phyloP scores from a whole-genome alignment of 1,140 invertebrate species.

The Micrasema longulum region DNA sequence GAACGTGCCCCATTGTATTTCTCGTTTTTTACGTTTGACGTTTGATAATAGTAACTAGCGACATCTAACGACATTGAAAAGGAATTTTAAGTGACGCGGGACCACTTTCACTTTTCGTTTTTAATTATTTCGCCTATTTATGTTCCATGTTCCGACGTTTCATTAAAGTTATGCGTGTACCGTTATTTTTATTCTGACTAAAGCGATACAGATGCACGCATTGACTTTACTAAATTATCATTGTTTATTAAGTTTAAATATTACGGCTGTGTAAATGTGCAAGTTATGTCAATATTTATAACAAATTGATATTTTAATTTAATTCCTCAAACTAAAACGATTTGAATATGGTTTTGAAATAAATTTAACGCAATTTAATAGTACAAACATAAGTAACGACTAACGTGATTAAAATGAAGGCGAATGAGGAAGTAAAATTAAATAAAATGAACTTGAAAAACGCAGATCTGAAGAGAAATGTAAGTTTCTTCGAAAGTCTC shows the following conservation, averaged over 20 bases:
- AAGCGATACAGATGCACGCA: not conserved
- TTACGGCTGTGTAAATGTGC: not conserved
- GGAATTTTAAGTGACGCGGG: too few relatives aligned
- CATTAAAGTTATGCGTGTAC: constrained; percentile 36
- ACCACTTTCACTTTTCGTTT: too few relatives aligned
- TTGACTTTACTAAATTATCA: not conserved
- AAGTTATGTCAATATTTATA: not conserved
- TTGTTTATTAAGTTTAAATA: not conserved
- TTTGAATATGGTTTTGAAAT: not conserved
- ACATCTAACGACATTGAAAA: too few relatives aligned
- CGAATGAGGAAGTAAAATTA: not conserved
- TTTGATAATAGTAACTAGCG: too few relatives aligned
- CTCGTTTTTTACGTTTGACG: too few relatives aligned
- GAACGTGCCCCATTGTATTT: too few relatives aligned
- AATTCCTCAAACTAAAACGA: not conserved
- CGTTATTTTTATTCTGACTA: constrained; percentile 28
- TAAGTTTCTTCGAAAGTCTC: not conserved
- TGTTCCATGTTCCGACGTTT: not conserved
- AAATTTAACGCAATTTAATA: not conserved
- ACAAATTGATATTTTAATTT: constrained; percentile 13
- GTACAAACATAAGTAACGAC: not conserved
- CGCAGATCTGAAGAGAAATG: not conserved
- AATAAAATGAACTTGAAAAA: constrained; percentile 10
- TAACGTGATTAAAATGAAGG: constrained; percentile 19
- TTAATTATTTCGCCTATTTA: too few relatives aligned